These are phyloP conservation scores for Chironex yamaguchii DNA, from an alignment of 30 jellyfish, hydroid and myxozoan species.

Conservation along the genomic window DNA sequence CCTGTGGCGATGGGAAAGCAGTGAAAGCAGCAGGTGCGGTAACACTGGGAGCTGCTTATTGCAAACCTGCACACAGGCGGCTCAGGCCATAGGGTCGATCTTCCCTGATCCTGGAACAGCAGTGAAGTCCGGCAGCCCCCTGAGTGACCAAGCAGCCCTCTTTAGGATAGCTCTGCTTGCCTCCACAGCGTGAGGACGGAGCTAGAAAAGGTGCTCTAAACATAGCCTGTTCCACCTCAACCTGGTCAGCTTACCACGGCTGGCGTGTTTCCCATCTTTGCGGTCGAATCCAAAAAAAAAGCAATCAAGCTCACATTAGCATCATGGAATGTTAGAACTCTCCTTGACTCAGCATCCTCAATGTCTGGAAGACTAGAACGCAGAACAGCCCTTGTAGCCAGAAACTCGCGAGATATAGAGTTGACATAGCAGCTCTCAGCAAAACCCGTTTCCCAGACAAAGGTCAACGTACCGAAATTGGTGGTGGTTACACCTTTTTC, in stretches of 20 bases:
- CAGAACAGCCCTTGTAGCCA: too few species aligned
- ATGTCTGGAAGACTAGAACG: too few species aligned
- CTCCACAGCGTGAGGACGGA: not conserved
- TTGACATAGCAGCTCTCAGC: too few species aligned
- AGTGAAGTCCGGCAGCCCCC: constrained; percentile 24
- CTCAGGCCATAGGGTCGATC: constrained; percentile 20
- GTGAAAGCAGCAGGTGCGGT: constrained; percentile 22
- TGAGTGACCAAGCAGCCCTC: constrained; percentile 25
- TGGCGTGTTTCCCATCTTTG: not conserved
- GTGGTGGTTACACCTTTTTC: too few species aligned
- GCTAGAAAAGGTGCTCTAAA: constrained; percentile 45
- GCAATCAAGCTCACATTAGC: too few species aligned
- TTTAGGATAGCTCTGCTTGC: constrained; percentile 15
- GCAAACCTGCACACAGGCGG: constrained; percentile 21
- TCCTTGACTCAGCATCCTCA: too few species aligned
- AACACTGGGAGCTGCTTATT: constrained; percentile 2
- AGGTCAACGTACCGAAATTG: too few species aligned
- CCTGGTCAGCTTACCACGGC: constrained; percentile 33
- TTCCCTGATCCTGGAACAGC: not conserved
- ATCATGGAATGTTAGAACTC: too few species aligned
- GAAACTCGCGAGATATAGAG: too few species aligned
- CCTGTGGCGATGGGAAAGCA: constrained; percentile 11
- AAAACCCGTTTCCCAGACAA: too few species aligned
- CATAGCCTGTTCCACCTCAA: constrained; percentile 1
- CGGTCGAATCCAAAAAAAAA: constrained; percentile 16